phyloP scores from a whole-genome alignment of 2,113 vertebrate species.

The Hypanus sabinus region DNA sequence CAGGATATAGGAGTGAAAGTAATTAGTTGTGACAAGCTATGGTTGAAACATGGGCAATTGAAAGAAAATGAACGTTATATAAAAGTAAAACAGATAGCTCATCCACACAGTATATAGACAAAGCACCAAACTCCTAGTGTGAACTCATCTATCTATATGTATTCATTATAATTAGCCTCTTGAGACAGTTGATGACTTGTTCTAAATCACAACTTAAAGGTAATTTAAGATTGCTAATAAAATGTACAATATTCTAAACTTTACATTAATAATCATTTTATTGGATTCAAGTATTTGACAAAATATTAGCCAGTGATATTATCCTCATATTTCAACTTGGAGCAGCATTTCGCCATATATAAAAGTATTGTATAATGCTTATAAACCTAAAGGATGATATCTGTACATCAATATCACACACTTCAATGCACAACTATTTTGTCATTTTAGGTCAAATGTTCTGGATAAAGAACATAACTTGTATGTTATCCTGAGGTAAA shows the following conservation, averaged over 20 bases:
- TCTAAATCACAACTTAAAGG: neutral
- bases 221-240: neutral
- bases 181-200: neutral
- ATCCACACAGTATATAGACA: neutral
- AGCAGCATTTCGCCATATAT: neutral
- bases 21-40: neutral
- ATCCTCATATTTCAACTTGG: neutral
- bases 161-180: neutral
- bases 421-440: constrained; percentile 45
- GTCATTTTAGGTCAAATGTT: constrained; percentile 43
- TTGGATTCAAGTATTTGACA: neutral
- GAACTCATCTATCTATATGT: neutral
- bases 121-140: neutral
- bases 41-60: neutral
- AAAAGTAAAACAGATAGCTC: neutral
- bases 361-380: neutral
- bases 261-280: neutral
- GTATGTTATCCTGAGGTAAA: constrained; percentile 51
- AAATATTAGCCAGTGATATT: neutral
- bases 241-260: neutral
- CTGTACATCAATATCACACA: constrained; percentile 40
- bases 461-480: constrained; percentile 49
- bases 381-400: constrained; percentile 44
- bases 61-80: neutral
- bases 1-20: neutral